Base-by-base conservation (phyloP, 2,888 invertebrate genomes). In the Gymnosoma rotundatum region DNA sequence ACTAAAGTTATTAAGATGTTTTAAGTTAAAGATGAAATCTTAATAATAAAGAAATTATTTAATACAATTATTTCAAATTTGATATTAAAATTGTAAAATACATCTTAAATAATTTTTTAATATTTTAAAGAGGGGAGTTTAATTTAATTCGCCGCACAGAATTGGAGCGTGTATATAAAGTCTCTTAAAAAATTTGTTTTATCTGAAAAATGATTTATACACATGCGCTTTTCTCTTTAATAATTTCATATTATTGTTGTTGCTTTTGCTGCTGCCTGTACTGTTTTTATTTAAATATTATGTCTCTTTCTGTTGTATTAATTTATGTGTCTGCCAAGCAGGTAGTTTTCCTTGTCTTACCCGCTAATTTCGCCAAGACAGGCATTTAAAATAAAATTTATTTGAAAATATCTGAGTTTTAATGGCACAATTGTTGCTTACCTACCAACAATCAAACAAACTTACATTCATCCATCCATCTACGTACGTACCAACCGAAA, bases 371-470 rank as follows among this genome's bases (percentile, higher is more conserved):
- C 20, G 25, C 21, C 16, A 20, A 42, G 45, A n/a, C 42, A 60
- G 75, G 25, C 56, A 75, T 70, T 76, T 73, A 79, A 81, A 75
- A 82, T 74, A 81, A 84, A 84, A 84, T 84, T 84, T 84, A 84
- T 84, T 78, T 84, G 74, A 81, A 74, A 81, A 76, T 74, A 70
- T 78, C 69, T 80, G 32, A 85, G 82, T 79, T 88, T 91, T 90
- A 90, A 90, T 90, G 90, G 90, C 89, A 90, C 90, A 90, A 90
- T 90, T 90, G 90, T 90, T 90, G 90, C 91, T 72, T 83, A 72
- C 83, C 80, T 73, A 83, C 73, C 76, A 64, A 79, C 81, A 80
- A 67, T 54, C 70, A 72, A 48, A 48, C 70, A 58, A 54, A 48
- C 70, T 50, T 48, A 70, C 61, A 67, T 3, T 1, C 56, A 63